Evolutionary conservation across 2,113 vertebrate genomes (phyloP), one percentile per base, ranked within the genome.

Genomic region (Telmatochromis sp.): DNA sequence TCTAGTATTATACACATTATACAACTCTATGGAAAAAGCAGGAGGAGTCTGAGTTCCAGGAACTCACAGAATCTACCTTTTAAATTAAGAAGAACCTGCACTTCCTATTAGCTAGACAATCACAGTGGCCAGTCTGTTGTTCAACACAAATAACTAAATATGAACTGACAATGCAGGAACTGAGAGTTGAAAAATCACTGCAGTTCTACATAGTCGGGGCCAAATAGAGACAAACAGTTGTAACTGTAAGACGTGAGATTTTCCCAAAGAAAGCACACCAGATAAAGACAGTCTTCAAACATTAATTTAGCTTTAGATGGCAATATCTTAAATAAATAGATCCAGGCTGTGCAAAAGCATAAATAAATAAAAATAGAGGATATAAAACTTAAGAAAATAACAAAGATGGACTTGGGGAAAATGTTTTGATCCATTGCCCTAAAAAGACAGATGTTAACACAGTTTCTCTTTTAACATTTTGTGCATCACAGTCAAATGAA

Each of bases 101-200:
- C 85, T 71, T 57, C 40, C 51, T 65, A 53, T 87, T 86, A 71
- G 86, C 87, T 88, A 75, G 88, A 91, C 91, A 65, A 89, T 95
- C 95, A 94, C 93, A 95, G 94, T 93, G 94, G 89, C 86, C 93
- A 93, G 93, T 95, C 93, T 93, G 93, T 87, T 89, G 90, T 68
- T 88, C 68, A 47, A 91, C 83, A 85, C 65, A 42, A 82, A 86
- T 15, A 75, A 87, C 85, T 73, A 85, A 68, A 84, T 90, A 63
- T 84, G 78, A 89, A 75, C 60, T 5, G 47, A 60, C 5, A 13
- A 55, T 81, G 87, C 51, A 79, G 53, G 51, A 79, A 55, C 10
- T 13, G 26, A 65, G 11, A 47, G 26, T 82, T 80, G 8, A 68
- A 58, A 54, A 13, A 78, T 51, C 47, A 53, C 75, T 82, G 35